These are phyloP conservation scores for Kryphioiulus occultus DNA, from an alignment of 2,888 invertebrate genomes.

Conservation along the genomic window DNA sequence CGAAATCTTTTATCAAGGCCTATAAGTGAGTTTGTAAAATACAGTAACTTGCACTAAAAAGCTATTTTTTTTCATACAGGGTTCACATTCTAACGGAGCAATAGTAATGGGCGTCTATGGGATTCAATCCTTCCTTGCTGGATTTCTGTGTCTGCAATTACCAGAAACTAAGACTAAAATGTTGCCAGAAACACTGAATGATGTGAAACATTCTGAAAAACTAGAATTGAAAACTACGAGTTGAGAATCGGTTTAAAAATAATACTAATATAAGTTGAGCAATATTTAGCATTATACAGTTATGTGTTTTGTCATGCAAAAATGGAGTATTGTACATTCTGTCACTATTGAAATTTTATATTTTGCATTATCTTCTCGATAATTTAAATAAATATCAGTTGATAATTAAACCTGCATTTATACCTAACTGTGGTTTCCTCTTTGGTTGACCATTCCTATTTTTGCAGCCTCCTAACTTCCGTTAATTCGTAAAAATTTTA, in stretches of 20 bases:
- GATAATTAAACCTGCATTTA: too few relatives aligned
- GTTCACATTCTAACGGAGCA: background rate
- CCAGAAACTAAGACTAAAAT: constrained; percentile 46
- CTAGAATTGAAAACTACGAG: background rate
- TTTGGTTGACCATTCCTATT: too few relatives aligned
- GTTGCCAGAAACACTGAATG: constrained; percentile 48
- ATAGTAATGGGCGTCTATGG: constrained; percentile 41
- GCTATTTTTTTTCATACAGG: background rate
- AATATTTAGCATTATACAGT: background rate
- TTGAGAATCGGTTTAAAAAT: background rate
- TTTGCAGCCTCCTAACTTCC: too few relatives aligned
- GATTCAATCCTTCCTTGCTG: constrained; percentile 38
- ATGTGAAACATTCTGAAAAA: constrained; percentile 44
- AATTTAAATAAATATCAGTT: too few relatives aligned
- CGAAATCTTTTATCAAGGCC: background rate
- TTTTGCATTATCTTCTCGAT: too few relatives aligned
- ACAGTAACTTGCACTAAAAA: background rate
- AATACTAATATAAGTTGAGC: background rate
- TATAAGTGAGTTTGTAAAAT: background rate
- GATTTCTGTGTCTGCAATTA: constrained; percentile 39
- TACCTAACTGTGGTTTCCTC: too few relatives aligned
- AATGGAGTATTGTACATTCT: too few relatives aligned
- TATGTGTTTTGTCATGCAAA: background rate
- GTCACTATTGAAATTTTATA: too few relatives aligned
- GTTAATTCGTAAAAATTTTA: too few relatives aligned